Conservation (phyloP, 2,888 invertebrate species). For the Cataglyphis rosenhaueri region DNA sequence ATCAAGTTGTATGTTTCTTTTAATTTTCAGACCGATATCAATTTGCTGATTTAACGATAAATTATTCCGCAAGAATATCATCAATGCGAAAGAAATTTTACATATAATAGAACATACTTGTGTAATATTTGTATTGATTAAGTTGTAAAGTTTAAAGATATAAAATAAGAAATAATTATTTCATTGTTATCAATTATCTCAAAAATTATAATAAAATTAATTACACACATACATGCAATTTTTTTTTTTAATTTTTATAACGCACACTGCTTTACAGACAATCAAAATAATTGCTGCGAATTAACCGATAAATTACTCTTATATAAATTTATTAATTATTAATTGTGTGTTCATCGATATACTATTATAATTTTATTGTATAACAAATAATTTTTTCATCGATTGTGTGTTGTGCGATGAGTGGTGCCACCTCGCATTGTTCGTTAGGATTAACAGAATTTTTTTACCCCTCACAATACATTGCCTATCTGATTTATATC, state of each 20-base stretch:
- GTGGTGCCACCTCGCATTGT: conserved; percentile 61
- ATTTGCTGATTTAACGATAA: not conserved
- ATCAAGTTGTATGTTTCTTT: not conserved
- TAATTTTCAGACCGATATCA: not conserved
- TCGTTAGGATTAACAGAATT: not conserved
- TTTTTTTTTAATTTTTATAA: not conserved
- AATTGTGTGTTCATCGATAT: not conserved
- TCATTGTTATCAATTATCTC: not conserved
- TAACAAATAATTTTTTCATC: conserved; percentile 9
- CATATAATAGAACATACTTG: not conserved
- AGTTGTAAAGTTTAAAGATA: not conserved
- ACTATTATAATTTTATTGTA: not conserved
- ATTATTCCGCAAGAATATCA: not conserved
- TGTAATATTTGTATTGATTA: not conserved
- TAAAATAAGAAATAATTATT: not conserved
- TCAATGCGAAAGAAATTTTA: not conserved
- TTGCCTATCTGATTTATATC: conserved; percentile 52
- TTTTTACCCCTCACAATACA: not conserved
- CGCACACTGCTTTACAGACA: not conserved
- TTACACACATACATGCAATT: not conserved
- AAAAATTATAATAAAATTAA: not conserved
- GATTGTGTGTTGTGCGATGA: not conserved
- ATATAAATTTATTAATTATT: not conserved
- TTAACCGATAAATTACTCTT: not conserved
- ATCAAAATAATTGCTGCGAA: not conserved